Evolutionary conservation across 2,113 vertebrate species (phyloP), one percentile per base, ranked within the genome.

Genomic region (Mola mola): DNA sequence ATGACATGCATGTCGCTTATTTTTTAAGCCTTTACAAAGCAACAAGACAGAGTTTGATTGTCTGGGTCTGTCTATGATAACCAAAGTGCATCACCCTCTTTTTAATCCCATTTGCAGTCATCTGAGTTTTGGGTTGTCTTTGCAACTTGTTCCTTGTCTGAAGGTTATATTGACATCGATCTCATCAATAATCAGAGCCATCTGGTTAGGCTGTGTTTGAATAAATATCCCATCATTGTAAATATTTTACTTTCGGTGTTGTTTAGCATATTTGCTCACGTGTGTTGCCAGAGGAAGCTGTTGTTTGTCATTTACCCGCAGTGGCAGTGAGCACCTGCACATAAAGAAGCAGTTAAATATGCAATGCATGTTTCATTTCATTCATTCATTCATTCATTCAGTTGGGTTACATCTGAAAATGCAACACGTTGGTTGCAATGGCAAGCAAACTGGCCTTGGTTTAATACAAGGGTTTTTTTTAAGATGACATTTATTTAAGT

Each of bases 1-100:
- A 60, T 69, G 70, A 65, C 68, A 66, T 42, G 51, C 16, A 60
- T 75, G 60, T 58, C 67, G 78, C 52, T 70, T 53, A n/a, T 58
- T 19, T 50, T 46, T 60, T 20, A 50, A 16, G 41, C 25, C n/a
- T 51, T 53, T 43, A 29, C 2, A 66, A 40, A 58, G 8, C 28
- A 6, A 63, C 24, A 33, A n/a, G 24, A 9, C 12, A 8, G 12
- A 5, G 25, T 74, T 47, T 51, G 41, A 69, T 62, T 29, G 47
- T 34, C 55, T n/a, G 15, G 3, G 13, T 15, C 34, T 33, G 29
- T 33, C 29, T 33, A 8, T 58, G 42, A 60, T 67, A 66, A 66
- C 58, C 34, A 60, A 29, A 38, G 0, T 28, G 37, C 17, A 49
- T 44, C 12, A 11, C 8, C 19, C 13, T 42, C 10, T 38, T 28